A percentile compares a stretch with the other conserved stretches of the same genome.
These are phyloP conservation scores for Lacerta viridis DNA, from an alignment of 2,797 vertebrate species.

Conservation along the genomic window DNA sequence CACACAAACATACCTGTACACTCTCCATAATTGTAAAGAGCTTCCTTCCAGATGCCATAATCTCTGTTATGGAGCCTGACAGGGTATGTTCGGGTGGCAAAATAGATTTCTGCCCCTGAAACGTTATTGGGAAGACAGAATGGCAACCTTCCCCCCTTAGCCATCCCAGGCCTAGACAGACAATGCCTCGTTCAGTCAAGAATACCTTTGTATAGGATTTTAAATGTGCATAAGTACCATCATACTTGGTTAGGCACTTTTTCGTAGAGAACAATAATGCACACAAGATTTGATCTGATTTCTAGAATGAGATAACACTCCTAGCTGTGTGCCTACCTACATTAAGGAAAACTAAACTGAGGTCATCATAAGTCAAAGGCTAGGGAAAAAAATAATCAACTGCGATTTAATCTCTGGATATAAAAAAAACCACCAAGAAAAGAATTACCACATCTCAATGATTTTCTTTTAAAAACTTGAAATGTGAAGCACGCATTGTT, in stretches of 20 bases:
- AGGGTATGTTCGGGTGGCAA: background rate
- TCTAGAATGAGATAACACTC: conserved; percentile 35
- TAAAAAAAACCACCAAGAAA: background rate
- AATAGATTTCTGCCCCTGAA: background rate
- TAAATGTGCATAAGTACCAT: conserved; percentile 57
- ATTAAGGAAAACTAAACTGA: conserved; percentile 33
- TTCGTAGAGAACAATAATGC: conserved; percentile 57
- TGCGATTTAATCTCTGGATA: conserved; percentile 11
- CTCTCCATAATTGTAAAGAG: background rate
- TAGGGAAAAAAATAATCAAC: conserved; percentile 22
- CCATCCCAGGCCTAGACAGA: conserved; percentile 11
- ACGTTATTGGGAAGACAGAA: conserved; percentile 12
- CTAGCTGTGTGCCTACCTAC: conserved; percentile 30
- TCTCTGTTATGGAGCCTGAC: background rate
- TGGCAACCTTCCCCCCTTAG: background rate
- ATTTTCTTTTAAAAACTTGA: conserved; percentile 7
- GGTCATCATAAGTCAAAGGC: conserved; percentile 38
- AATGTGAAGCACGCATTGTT: background rate
- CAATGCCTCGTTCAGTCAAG: conserved; percentile 48
- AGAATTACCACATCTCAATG: background rate
- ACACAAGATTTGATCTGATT: conserved; percentile 37
- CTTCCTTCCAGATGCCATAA: background rate
- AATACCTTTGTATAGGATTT: conserved; percentile 54
- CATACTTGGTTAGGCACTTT: conserved; percentile 66
- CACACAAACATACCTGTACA: no score